Evolutionary conservation across 2,113 vertebrate genomes (phyloP), one percentile per base, ranked within the genome.

Genomic region (Dendropsophus ebraccatus): DNA sequence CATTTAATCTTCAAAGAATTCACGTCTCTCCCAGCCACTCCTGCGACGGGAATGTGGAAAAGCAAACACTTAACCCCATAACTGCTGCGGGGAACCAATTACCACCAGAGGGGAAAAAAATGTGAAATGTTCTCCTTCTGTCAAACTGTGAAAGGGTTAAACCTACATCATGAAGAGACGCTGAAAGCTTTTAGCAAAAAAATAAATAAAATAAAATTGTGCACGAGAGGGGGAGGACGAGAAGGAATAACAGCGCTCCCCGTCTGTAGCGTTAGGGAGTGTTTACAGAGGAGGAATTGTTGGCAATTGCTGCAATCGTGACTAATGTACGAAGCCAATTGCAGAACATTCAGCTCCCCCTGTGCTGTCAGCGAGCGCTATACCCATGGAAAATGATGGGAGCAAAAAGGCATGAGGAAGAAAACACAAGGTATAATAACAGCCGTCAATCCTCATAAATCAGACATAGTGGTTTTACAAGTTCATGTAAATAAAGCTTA

Each of bases 291-390:
- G 76, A 78, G 8, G 54, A 79, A 41, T 58, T 58, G 37, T 60
- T 60, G 76, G 52, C 52, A 79, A 79, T 60, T 79, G 76, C 76
- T 79, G 54, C 76, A 60, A 79, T 79, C 76, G 60, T 79, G 52
- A 79, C 76, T 79, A 79, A 79, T 79, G 37, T 79, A n/a, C n/a
- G n/a, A n/a, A n/a, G n/a, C n/a, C n/a, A 79, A 58, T 37, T 41
- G 52, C 21, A 37, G 76, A 79, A 58, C 41, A 79, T 60, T 41
- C 52, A 8, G 19, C 52, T 41, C 16, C 25, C 16, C 25, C 75
- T 5, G 28, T 56, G 52, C 25, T 60, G 52, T 37, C 76, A 58
- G 52, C 56, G 56, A 79, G 19, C 1, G 32, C 14, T 35, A 32
- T 19, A 69, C 30, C n/a, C n/a, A n/a, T n/a, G n/a, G n/a, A n/a